Conservation (phyloP, 2,888 invertebrate genomes). For the Syritta pipiens region DNA sequence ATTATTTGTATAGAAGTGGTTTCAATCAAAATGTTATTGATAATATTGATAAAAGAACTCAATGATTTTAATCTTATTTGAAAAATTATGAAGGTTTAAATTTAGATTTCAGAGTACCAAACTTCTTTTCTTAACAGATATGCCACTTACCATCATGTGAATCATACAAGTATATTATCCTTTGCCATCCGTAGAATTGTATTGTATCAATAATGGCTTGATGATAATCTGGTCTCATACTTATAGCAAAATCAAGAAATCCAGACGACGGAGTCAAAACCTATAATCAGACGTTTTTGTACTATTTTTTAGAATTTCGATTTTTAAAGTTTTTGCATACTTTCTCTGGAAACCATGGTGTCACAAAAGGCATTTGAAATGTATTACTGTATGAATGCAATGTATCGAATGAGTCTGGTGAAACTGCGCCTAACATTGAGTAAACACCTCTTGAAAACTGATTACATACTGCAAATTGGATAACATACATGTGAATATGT, state of each 20-base stretch:
- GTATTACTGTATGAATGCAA: conserved; percentile 96
- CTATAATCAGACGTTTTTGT: conserved; percentile 78
- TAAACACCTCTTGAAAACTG: conserved; percentile 94
- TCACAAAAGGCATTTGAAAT: conserved; percentile 96
- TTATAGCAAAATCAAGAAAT: conserved; percentile 93
- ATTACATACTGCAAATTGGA: conserved; percentile 88
- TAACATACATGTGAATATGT: not conserved
- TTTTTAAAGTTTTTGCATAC: conserved; percentile 79
- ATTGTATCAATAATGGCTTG: conserved; percentile 97
- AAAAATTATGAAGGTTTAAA: too few relatives aligned
- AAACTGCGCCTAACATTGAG: conserved; percentile 94
- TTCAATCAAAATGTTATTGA: too few relatives aligned
- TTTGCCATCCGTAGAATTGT: conserved; percentile 91
- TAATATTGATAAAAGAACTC: too few relatives aligned
- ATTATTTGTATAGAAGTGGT: too few relatives aligned
- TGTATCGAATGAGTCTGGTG: conserved; percentile 96
- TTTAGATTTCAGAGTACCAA: too few relatives aligned
- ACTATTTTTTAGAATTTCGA: not conserved
- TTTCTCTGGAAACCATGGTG: conserved; percentile 96
- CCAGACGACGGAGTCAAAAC: conserved; percentile 93
- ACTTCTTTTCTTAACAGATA: not conserved
- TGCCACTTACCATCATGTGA: conserved; percentile 86
- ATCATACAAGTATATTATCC: conserved; percentile 89
- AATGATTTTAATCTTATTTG: too few relatives aligned
- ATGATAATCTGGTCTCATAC: conserved; percentile 97